These are phyloP conservation scores for Monoplex corrugatus DNA, from an alignment of 2,888 invertebrate genomes.

Conservation along the genomic window DNA sequence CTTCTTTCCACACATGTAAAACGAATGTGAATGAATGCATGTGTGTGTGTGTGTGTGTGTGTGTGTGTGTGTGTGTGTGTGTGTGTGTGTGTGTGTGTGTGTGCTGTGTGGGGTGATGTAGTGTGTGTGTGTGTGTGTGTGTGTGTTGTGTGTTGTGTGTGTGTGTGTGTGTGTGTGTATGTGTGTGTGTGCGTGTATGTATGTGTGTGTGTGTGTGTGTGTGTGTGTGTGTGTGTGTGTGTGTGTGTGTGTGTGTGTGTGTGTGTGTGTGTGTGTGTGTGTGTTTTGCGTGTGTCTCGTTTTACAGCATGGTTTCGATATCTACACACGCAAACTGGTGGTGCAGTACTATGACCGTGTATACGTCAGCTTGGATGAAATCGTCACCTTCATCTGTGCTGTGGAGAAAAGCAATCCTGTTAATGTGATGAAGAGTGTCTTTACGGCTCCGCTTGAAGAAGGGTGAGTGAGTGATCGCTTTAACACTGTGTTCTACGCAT, in stretches of 20 bases:
- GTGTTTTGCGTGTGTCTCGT: too few species aligned
- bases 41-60: too few species aligned
- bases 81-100: too few species aligned
- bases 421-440: slow-evolving; percentile 48
- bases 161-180: not conserved
- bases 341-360: slow-evolving; percentile 49
- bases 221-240: too few species aligned
- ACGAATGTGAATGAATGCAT: too few species aligned
- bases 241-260: too few species aligned
- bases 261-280: too few species aligned
- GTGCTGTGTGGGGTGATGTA: too few species aligned
- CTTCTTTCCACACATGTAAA: too few species aligned
- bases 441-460: slow-evolving; percentile 45
- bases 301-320: slow-evolving; percentile 45
- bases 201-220: too few species aligned
- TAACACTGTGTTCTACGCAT: not conserved
- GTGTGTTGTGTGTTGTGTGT: not conserved
- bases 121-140: too few species aligned
- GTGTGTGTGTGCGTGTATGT: not conserved
- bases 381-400: slow-evolving; percentile 48
- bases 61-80: too few species aligned
- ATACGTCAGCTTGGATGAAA: slow-evolving; percentile 49
- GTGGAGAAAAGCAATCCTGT: slow-evolving; percentile 50
- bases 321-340: slow-evolving; percentile 49
- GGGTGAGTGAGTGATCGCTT: slow-evolving; percentile 8